A percentile compares a stretch with the other conserved stretches of the same genome.
Conservation (phyloP, 2,113 vertebrate genomes). For the Rhizomys pruinosus region DNA sequence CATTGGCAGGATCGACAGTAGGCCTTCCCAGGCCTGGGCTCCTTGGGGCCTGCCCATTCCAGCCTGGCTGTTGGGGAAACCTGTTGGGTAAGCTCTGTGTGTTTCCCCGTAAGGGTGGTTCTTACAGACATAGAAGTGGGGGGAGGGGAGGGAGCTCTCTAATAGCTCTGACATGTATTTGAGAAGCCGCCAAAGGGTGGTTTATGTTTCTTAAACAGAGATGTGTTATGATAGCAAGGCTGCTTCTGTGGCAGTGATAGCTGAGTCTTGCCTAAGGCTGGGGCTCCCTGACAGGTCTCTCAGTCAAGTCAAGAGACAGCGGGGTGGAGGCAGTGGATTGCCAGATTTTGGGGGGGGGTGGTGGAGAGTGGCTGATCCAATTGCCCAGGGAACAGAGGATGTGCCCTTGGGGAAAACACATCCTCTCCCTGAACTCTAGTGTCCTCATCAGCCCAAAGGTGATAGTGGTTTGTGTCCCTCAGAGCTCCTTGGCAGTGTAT, state of each 20-base stretch:
- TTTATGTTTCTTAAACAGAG: constrained; percentile 78
- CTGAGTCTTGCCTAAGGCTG: neutral
- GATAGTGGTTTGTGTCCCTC: neutral
- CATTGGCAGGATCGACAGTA: constrained; percentile 37
- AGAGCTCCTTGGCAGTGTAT: neutral
- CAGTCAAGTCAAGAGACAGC: neutral
- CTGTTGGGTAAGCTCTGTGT: constrained; percentile 61
- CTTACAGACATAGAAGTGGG: constrained; percentile 44
- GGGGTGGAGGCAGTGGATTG: neutral
- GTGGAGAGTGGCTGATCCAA: no score
- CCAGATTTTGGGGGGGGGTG: neutral
- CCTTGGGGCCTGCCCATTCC: neutral
- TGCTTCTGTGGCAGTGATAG: constrained; percentile 58
- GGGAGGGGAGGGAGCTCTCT: constrained; percentile 48
- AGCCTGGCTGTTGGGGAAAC: constrained; percentile 61
- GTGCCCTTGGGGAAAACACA: neutral
- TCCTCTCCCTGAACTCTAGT: neutral
- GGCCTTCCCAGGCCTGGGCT: constrained; percentile 54
- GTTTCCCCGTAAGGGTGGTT: constrained; percentile 56
- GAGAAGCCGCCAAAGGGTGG: constrained; percentile 75
- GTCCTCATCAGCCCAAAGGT: neutral
- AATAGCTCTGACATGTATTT: constrained; percentile 70
- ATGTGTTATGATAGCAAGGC: constrained; percentile 66
- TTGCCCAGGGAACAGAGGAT: no score
- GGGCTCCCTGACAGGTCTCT: constrained; percentile 14